Evolutionary conservation across 2,797 vertebrate genomes (phyloP).

Genomic region (Lindbergichthys nudifrons): DNA sequence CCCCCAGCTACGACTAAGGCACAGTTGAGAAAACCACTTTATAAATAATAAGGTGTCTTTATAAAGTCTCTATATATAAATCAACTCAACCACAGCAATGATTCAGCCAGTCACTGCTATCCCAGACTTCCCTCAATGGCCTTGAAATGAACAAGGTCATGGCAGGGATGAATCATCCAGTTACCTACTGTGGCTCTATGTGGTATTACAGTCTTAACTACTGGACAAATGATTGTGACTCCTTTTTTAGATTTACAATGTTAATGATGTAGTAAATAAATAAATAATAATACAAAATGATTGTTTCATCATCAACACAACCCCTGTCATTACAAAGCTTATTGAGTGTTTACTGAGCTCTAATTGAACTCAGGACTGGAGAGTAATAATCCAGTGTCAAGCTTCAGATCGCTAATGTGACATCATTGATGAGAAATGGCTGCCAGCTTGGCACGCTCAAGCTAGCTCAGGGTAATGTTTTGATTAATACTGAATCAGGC

Average conservation of each 20-base stretch:
- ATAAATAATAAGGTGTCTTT: background rate
- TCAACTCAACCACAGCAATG: background rate
- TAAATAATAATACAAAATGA: background rate
- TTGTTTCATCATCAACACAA: conserved; percentile 35
- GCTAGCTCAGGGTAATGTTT: conserved; percentile 68
- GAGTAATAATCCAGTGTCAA: conserved; percentile 64
- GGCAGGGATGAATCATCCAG: conserved; percentile 16
- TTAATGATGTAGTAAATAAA: conserved; percentile 19
- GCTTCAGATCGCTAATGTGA: conserved; percentile 66
- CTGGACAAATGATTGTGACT: background rate
- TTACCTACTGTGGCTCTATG: background rate
- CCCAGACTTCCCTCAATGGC: background rate
- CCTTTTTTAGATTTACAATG: background rate
- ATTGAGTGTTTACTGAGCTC: conserved; percentile 63
- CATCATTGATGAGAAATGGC: conserved; percentile 68
- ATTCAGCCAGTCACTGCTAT: background rate
- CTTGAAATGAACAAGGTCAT: conserved; percentile 5
- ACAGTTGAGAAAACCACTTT: background rate
- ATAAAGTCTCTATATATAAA: conserved; percentile 5
- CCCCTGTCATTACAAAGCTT: conserved; percentile 40
- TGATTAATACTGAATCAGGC: conserved; percentile 76
- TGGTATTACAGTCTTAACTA: conserved; percentile 1
- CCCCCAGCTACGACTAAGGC: background rate
- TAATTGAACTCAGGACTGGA: conserved; percentile 63
- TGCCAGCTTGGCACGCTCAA: conserved; percentile 61